Evolutionary conservation across 2,113 vertebrate genomes (phyloP), one percentile per base, ranked within the genome.

Genomic region (Polypterus senegalus): DNA sequence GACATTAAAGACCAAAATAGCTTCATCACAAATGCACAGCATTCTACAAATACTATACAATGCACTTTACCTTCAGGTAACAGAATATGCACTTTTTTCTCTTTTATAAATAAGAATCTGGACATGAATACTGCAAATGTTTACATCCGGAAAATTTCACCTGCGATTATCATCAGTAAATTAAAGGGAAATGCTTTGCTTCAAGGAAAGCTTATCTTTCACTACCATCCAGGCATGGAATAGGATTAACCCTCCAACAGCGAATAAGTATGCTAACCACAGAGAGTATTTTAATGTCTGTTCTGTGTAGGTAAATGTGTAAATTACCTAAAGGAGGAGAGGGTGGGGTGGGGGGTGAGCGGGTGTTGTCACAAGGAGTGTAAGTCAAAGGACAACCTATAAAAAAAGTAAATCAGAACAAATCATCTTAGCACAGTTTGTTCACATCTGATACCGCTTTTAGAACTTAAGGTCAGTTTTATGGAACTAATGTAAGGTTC

Each of bases 381-480:
- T 45, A 54, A 62, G 61, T 62, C 61, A 46, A 44, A 52, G 59
- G 63, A 60, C 43, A 27, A 64, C 56, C 57, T 48, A 58, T 58
- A 4, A 47, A 69, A 78, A 77, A 83, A 88, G 85, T 84, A 86
- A 89, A 89, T 89, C 83, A 85, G 79, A 87, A 83, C 84, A 83
- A 84, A 83, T 88, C 81, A 82, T 81, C 81, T 84, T 77, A 77
- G 80, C 85, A 81, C 85, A 86, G 82, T 85, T 85, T 83, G 80
- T 83, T 83, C 81, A 73, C 84, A 87, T 89, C 86, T 87, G 86
- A 89, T 87, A 87, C 82, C 80, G 77, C 82, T 88, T 89, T 86
- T 83, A 86, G 86, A 84, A 86, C 89, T 87, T 86, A 83, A 86
- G 87, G 88, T 89, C 88, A 89, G 83, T 81, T 85, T 85, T 84